A percentile compares a stretch with the other conserved stretches of the same genome.
phyloP scores from a whole-genome alignment of 2,113 vertebrate genomes.

The Piaya cayana region DNA sequence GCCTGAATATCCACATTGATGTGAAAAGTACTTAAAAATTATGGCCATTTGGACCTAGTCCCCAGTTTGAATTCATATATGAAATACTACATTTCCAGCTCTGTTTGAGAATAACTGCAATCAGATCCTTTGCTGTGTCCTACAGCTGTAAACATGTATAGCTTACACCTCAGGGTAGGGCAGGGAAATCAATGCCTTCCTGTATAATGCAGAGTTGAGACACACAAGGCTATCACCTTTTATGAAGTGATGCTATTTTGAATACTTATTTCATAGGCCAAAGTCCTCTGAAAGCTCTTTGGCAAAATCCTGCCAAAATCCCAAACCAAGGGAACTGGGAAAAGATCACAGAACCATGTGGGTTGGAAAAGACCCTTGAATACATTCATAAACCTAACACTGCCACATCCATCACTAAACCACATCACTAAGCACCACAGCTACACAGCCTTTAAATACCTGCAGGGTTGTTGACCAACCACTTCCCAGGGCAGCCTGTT shows the following conservation, averaged over 20 bases:
- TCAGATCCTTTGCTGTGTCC: background rate
- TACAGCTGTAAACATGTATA: background rate
- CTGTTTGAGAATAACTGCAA: background rate
- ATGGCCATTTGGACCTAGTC: background rate
- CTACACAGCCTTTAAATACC: background rate
- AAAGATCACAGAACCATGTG: background rate
- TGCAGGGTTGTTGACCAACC: background rate
- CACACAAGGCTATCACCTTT: background rate
- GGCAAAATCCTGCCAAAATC: background rate
- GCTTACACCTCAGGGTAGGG: background rate
- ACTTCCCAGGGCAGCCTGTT: background rate
- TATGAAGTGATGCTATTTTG: background rate
- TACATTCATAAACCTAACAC: background rate
- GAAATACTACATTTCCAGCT: background rate
- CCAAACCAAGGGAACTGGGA: background rate
- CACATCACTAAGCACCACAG: accelerated
- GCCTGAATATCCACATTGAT: background rate
- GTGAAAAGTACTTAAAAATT: background rate
- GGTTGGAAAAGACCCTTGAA: background rate
- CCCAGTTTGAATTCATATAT: background rate
- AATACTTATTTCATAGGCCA: background rate
- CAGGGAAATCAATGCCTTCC: background rate
- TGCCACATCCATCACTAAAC: background rate
- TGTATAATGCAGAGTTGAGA: background rate
- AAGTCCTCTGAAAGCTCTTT: background rate